These are phyloP conservation scores for Herpetotheres cachinnans DNA, from an alignment of 2,113 vertebrate species.

Conservation along the genomic window DNA sequence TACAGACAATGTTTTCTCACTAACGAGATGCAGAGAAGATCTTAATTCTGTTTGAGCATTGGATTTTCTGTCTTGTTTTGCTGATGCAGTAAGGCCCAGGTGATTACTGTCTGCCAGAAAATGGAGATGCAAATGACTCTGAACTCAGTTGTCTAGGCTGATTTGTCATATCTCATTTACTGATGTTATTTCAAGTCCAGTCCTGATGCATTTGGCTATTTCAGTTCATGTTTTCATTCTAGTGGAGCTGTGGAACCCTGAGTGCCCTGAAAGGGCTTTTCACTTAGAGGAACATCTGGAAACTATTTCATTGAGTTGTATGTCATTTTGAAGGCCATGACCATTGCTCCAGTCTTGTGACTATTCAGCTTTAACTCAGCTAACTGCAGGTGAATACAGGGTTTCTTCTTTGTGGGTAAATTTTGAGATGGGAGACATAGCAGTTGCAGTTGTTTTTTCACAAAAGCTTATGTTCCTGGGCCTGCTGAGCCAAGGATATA, in stretches of 20 bases:
- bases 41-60: not conserved
- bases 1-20: slow-evolving; percentile 40
- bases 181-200: not conserved
- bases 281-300: not conserved
- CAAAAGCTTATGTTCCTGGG: not conserved
- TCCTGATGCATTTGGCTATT: not conserved
- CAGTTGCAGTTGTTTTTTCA: not conserved
- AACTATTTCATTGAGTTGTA: not conserved
- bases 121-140: not conserved
- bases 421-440: not conserved
- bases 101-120: not conserved
- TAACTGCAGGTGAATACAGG: not conserved
- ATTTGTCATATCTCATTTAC: not conserved
- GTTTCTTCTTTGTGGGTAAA: not conserved
- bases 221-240: not conserved
- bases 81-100: not conserved
- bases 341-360: not conserved
- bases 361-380: not conserved
- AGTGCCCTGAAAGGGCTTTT: not conserved
- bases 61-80: not conserved
- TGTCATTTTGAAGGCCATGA: not conserved
- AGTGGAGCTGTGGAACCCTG: not conserved
- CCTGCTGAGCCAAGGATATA: no score
- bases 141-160: not conserved
- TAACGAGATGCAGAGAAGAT: slow-evolving; percentile 31